phyloP scores from a whole-genome alignment of 2,888 invertebrate genomes.

The Troides oblongomaculatus region DNA sequence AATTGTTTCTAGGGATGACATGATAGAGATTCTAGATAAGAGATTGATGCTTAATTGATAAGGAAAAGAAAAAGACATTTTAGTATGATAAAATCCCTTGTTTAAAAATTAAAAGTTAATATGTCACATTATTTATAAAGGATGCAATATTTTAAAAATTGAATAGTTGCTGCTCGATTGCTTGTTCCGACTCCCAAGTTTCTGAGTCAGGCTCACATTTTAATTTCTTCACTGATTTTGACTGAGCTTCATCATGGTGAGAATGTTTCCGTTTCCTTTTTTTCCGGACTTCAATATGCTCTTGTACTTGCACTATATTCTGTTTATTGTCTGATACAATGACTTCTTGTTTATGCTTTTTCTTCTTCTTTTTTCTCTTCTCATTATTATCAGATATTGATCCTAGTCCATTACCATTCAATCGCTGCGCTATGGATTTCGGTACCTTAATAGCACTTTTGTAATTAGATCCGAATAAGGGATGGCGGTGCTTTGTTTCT shows the following conservation, averaged over 20 bases:
- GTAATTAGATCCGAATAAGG: constrained; percentile 62
- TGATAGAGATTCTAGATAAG: no score
- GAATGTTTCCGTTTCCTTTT: constrained; percentile 48
- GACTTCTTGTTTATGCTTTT: constrained; percentile 38
- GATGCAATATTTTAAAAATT: constrained; percentile 47
- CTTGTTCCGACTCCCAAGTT: constrained; percentile 65
- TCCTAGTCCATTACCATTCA: constrained; percentile 34
- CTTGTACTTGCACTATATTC: constrained; percentile 29
- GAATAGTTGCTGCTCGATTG: constrained; percentile 67
- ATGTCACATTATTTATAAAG: background rate
- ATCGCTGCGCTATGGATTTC: constrained; percentile 42
- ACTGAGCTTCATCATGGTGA: constrained; percentile 31
- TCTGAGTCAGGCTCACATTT: constrained; percentile 52
- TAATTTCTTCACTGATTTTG: constrained; percentile 43
- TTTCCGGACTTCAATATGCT: constrained; percentile 31
- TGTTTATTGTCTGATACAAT: constrained; percentile 23
- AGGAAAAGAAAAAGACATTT: no score
- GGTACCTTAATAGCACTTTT: constrained; percentile 57
- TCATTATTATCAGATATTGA: constrained; percentile 32
- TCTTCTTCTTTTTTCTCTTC: constrained; percentile 51
- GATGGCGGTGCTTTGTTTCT: constrained; percentile 65
- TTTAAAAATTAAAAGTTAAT: background rate
- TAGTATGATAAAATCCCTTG: no score
- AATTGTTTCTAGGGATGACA: no score
- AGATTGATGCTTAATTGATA: no score